Conservation (phyloP, 2,888 invertebrate genomes). For the Metalampra italica region DNA sequence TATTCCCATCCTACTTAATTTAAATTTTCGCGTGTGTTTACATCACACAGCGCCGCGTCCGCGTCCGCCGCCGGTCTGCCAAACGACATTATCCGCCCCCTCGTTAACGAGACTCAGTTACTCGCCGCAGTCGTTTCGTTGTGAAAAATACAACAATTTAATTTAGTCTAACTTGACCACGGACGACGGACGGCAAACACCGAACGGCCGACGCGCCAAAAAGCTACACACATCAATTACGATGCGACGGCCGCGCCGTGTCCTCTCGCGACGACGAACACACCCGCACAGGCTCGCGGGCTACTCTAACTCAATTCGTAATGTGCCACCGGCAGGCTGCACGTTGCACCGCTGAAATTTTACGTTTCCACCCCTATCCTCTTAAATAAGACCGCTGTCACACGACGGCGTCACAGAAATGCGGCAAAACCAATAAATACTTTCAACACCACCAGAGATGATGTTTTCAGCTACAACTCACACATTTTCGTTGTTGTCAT, state of each 20-base stretch:
- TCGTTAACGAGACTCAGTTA: conserved; percentile 51
- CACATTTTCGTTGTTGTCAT: not conserved
- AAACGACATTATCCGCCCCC: conserved; percentile 54
- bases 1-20: not conserved
- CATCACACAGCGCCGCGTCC: conserved; percentile 18
- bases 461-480: not conserved
- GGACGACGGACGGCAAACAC: conserved; percentile 53
- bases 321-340: conserved; percentile 32
- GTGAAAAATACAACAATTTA: conserved; percentile 74
- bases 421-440: conserved; percentile 1
- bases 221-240: conserved; percentile 72
- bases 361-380: conserved; percentile 34
- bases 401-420: conserved; percentile 22
- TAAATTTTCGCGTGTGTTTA: conserved; percentile 28
- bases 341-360: conserved; percentile 41
- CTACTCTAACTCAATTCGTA: conserved; percentile 69
- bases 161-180: conserved; percentile 71
- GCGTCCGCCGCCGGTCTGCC: conserved; percentile 25
- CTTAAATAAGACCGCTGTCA: conserved; percentile 24
- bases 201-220: conserved; percentile 55
- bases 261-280: conserved; percentile 46
- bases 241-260: conserved; percentile 34
- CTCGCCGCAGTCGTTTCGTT: conserved; percentile 57
- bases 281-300: conserved; percentile 38
- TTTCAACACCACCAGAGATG: not conserved